phyloP scores from a whole-genome alignment of 1,140 invertebrate species.

The Ostrea denselamellosa region DNA sequence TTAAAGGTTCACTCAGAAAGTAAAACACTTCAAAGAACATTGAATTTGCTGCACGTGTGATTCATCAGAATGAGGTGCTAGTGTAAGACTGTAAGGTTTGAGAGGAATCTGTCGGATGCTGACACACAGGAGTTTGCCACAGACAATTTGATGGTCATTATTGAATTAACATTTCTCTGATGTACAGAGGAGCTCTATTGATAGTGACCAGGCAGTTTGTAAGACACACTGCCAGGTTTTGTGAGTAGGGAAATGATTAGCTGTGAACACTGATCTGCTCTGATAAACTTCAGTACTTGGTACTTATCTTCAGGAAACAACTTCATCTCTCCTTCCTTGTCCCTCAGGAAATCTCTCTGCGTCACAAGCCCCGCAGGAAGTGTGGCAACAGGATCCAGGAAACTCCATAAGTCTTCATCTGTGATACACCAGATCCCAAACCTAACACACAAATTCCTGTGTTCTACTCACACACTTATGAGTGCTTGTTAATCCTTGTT shows the following conservation, averaged over 20 bases:
- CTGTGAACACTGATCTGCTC: neutral
- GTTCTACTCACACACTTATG: neutral
- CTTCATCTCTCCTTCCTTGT: conserved; percentile 18
- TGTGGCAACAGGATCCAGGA: conserved; percentile 13
- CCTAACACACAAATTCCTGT: conserved; percentile 11
- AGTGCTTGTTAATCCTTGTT: neutral
- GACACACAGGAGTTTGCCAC: neutral
- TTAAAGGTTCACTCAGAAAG: neutral
- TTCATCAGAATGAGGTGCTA: neutral
- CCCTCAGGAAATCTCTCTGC: conserved; percentile 13
- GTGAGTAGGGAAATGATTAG: neutral
- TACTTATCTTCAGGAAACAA: conserved; percentile 29
- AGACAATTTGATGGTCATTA: neutral
- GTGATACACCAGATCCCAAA: neutral
- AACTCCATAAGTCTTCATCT: neutral
- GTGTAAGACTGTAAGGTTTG: neutral
- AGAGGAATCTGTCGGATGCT: neutral
- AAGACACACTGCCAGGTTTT: neutral
- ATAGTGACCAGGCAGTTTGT: neutral
- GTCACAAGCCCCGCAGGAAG: neutral
- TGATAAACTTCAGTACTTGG: neutral
- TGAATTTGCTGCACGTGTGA: neutral
- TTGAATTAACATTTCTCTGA: neutral
- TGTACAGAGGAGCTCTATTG: neutral
- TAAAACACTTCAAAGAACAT: neutral